Conservation (phyloP, 2,888 invertebrate genomes). For the Epirrhoe tristata region DNA sequence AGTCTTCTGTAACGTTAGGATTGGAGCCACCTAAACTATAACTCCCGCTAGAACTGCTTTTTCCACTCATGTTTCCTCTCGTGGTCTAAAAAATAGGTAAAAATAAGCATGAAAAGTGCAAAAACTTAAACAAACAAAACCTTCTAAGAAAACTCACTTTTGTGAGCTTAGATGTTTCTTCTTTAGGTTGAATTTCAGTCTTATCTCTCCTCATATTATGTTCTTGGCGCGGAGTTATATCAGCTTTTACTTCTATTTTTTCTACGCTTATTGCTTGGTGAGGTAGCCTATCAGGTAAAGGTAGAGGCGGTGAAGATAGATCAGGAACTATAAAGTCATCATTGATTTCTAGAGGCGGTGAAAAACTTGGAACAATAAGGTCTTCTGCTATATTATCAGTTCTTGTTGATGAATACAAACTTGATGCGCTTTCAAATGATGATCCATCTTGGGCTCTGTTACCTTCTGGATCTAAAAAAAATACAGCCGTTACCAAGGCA, state of each 20-base stretch:
- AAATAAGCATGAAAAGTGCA: not conserved
- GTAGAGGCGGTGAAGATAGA: slow-evolving; percentile 77
- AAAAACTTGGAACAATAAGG: slow-evolving; percentile 86
- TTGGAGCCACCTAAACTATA: slow-evolving; percentile 81
- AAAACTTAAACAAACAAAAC: not conserved
- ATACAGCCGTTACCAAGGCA: not conserved
- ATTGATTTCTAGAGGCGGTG: slow-evolving; percentile 84
- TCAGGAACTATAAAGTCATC: slow-evolving; percentile 80
- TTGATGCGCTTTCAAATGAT: slow-evolving; percentile 95
- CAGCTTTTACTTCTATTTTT: slow-evolving; percentile 76
- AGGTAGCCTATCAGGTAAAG: slow-evolving; percentile 70
- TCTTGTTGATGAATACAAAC: slow-evolving; percentile 91
- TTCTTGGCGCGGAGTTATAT: slow-evolving; percentile 68
- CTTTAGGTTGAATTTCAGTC: slow-evolving; percentile 78
- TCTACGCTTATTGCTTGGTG: slow-evolving; percentile 62
- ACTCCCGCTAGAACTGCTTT: slow-evolving; percentile 83
- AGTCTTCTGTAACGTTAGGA: slow-evolving; percentile 73
- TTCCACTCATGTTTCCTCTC: slow-evolving; percentile 74
- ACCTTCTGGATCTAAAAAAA: slow-evolving; percentile 82
- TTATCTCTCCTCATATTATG: slow-evolving; percentile 77
- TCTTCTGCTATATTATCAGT: slow-evolving; percentile 89
- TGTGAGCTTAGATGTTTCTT: slow-evolving; percentile 61
- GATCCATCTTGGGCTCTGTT: slow-evolving; percentile 90
- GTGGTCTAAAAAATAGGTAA: slow-evolving; percentile 53
- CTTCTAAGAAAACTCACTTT: slow-evolving; percentile 47